phyloP scores from a whole-genome alignment of 1,140 invertebrate genomes.

The Tetragnatha versicolor region DNA sequence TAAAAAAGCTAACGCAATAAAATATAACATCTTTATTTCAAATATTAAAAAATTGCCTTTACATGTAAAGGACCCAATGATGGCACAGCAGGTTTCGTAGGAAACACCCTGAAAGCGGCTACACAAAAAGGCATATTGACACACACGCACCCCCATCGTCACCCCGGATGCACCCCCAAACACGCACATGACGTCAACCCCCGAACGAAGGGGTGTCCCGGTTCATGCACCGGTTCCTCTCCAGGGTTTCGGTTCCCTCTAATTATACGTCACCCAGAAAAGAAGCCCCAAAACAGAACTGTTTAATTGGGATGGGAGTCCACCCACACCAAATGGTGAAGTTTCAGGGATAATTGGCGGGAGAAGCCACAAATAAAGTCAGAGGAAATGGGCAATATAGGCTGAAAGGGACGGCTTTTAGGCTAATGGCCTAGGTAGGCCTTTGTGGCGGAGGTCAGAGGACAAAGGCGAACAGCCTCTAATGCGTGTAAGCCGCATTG shows the following conservation, averaged over 20 bases:
- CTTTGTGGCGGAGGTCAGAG: background rate
- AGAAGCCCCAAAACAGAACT: background rate
- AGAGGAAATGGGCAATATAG: slow-evolving; percentile 41
- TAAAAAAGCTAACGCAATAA: no score
- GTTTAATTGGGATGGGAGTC: slow-evolving; percentile 41
- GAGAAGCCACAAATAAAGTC: slow-evolving; percentile 54
- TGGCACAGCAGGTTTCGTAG: no score
- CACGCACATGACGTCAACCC: background rate
- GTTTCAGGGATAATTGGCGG: slow-evolving; percentile 50
- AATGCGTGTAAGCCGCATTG: no score
- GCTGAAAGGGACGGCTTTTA: slow-evolving; percentile 24
- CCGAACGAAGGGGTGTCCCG: background rate
- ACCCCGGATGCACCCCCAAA: background rate
- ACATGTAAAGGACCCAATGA: no score
- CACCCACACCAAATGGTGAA: background rate
- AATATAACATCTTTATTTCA: no score
- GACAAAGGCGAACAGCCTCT: background rate
- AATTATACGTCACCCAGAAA: no score
- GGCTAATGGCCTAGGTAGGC: slow-evolving; percentile 24
- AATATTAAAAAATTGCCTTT: no score
- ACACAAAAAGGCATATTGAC: background rate
- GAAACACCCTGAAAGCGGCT: no score
- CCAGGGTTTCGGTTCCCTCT: slow-evolving; percentile 27
- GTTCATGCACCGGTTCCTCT: slow-evolving; percentile 34
- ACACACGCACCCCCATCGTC: background rate